Percentiles rank a stretch among this genome's conserved stretches.
phyloP scores from a whole-genome alignment of 2,797 vertebrate species.

The Phataginus tricuspis region DNA sequence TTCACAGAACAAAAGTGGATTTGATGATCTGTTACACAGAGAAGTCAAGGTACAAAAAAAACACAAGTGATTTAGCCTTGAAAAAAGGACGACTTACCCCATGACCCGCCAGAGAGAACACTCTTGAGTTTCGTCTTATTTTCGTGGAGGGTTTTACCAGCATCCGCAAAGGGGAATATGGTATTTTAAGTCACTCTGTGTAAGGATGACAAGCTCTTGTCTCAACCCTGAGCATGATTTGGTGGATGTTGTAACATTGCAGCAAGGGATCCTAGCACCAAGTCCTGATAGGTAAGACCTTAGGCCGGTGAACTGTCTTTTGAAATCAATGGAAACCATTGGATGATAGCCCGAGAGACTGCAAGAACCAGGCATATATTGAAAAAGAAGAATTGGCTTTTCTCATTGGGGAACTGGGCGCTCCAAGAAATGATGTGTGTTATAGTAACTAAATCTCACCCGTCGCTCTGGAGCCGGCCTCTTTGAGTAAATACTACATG shows the following conservation, averaged over 20 bases:
- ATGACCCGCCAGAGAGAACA: neutral
- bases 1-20: conserved; percentile 51
- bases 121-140: conserved; percentile 30
- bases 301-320: conserved; percentile 72
- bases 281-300: conserved; percentile 66
- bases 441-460: conserved; percentile 39
- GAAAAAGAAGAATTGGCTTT: conserved; percentile 72
- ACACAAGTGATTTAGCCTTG: neutral
- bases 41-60: conserved; percentile 38
- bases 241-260: neutral
- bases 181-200: neutral
- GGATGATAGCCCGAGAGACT: conserved; percentile 60
- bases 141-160: conserved; percentile 20
- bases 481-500: conserved; percentile 63
- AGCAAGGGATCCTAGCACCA: neutral
- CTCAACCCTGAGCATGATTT: neutral
- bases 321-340: conserved; percentile 73
- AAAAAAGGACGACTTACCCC: neutral
- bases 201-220: neutral
- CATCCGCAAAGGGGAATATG: neutral
- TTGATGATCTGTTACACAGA: conserved; percentile 56
- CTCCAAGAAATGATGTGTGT: conserved; percentile 32
- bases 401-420: conserved; percentile 61
- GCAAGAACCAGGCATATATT: conserved; percentile 71
- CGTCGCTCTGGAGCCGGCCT: conserved; percentile 49